A percentile compares a stretch with the other conserved stretches of the same genome.
Conservation (phyloP, 2,113 vertebrate genomes). For the Baryphthengus martii region DNA sequence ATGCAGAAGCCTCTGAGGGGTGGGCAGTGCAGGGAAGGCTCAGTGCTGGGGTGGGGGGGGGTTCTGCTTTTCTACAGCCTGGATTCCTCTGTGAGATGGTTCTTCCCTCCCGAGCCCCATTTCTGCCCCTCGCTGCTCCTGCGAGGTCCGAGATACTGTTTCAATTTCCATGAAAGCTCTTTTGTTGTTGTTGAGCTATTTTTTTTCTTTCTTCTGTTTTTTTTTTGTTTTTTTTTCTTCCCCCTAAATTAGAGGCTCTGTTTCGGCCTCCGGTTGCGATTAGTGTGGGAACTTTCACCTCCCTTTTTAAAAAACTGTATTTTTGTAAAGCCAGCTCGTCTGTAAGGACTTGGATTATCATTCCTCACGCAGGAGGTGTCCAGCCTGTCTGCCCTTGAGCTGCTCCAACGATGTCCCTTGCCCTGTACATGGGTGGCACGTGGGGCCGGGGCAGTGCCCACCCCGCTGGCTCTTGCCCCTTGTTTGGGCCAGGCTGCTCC, state of each 20-base stretch:
- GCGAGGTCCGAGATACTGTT: neutral
- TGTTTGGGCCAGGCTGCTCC: neutral
- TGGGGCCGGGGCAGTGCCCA: neutral
- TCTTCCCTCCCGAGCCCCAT: neutral
- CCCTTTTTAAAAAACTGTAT: neutral
- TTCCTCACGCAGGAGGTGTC: neutral
- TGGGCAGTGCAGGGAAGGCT: neutral
- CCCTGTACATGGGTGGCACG: accelerated
- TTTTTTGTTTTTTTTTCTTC: accelerated
- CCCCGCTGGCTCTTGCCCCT: neutral
- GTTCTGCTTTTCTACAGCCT: neutral
- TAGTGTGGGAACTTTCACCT: neutral
- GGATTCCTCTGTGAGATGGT: neutral
- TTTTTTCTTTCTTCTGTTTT: neutral
- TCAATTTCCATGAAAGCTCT: conserved; percentile 20
- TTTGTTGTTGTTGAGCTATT: neutral
- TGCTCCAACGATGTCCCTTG: neutral
- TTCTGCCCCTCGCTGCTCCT: neutral
- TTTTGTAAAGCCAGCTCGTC: neutral
- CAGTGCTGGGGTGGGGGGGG: accelerated
- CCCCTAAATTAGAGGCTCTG: neutral
- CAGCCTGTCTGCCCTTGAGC: neutral
- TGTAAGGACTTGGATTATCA: too few species aligned
- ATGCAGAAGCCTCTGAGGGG: neutral
- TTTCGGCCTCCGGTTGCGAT: neutral